A percentile compares a stretch with the other conserved stretches of the same genome.
Conservation (phyloP, 1,140 invertebrate species). For the Theocolax elegans region DNA sequence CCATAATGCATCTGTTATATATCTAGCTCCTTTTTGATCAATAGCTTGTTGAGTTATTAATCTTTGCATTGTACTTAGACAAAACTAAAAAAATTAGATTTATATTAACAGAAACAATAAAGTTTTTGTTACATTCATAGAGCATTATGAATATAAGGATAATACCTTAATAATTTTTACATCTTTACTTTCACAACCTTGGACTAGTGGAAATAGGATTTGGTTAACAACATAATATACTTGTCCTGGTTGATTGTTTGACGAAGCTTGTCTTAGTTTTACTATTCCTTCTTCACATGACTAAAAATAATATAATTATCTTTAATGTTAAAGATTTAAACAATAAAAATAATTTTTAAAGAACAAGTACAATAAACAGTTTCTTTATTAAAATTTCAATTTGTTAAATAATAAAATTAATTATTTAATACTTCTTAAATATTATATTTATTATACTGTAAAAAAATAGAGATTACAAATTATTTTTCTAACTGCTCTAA, state of each 20-base stretch:
- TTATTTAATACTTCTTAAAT: too few relatives aligned
- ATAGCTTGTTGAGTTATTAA: conserved; percentile 85
- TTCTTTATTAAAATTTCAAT: too few relatives aligned
- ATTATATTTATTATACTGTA: too few relatives aligned
- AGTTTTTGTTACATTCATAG: conserved; percentile 31
- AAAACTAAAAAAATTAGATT: conserved; percentile 73
- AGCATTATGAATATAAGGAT: conserved; percentile 12
- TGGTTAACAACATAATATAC: conserved; percentile 90
- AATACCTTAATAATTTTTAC: conserved; percentile 92
- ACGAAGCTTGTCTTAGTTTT: conserved; percentile 84
- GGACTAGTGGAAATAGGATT: conserved; percentile 95
- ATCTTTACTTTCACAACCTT: conserved; percentile 98
- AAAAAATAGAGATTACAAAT: too few relatives aligned
- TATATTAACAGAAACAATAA: conserved; percentile 23
- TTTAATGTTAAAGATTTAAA: neutral
- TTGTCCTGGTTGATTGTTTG: conserved; percentile 80
- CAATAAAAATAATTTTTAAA: neutral
- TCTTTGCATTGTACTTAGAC: conserved; percentile 89
- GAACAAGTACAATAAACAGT: too few relatives aligned
- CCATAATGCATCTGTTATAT: conserved; percentile 94
- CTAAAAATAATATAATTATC: conserved; percentile 66
- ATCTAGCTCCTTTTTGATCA: conserved; percentile 89
- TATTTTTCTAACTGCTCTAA: too few relatives aligned
- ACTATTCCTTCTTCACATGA: conserved; percentile 94
- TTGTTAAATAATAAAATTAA: too few relatives aligned